These are phyloP conservation scores for Gila robusta DNA, from an alignment of 2,797 vertebrate genomes.

Conservation along the genomic window DNA sequence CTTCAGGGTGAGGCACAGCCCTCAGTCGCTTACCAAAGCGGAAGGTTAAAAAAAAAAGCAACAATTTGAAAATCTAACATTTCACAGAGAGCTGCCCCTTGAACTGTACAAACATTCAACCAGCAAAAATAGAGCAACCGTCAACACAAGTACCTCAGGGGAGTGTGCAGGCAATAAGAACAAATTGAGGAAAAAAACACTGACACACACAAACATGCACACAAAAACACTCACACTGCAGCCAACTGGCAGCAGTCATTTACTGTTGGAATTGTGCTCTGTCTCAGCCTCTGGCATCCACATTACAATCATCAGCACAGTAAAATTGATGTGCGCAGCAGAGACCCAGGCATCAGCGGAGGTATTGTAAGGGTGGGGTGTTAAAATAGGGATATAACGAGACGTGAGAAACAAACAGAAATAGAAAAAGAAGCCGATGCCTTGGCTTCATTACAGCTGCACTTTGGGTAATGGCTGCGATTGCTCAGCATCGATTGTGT, in stretches of 20 bases:
- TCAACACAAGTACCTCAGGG: constrained; percentile 46
- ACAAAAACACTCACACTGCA: constrained; percentile 14
- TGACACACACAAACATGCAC: constrained; percentile 23
- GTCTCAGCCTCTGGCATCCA: constrained; percentile 48
- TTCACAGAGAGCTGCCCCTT: constrained; percentile 34
- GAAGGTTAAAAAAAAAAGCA: constrained; percentile 28
- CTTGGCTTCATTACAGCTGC: constrained; percentile 1
- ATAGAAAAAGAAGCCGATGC: constrained; percentile 2
- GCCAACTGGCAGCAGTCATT: constrained; percentile 54
- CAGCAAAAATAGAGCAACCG: constrained; percentile 42
- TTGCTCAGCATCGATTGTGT: background rate
- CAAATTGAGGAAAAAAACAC: constrained; percentile 31
- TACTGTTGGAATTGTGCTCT: constrained; percentile 48
- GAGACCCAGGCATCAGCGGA: constrained; percentile 3
- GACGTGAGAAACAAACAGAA: constrained; percentile 39
- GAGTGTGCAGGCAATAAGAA: constrained; percentile 37
- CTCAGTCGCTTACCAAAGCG: background rate
- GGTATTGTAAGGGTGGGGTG: constrained; percentile 5
- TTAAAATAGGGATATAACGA: constrained; percentile 36
- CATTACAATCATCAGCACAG: constrained; percentile 49
- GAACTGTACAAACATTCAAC: constrained; percentile 37
- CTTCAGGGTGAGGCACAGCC: background rate
- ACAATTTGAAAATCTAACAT: constrained; percentile 21
- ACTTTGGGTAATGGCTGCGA: background rate
- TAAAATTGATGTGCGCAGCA: constrained; percentile 17